Conservation (phyloP, 1,140 invertebrate species). For the Magallana ariakensis region DNA sequence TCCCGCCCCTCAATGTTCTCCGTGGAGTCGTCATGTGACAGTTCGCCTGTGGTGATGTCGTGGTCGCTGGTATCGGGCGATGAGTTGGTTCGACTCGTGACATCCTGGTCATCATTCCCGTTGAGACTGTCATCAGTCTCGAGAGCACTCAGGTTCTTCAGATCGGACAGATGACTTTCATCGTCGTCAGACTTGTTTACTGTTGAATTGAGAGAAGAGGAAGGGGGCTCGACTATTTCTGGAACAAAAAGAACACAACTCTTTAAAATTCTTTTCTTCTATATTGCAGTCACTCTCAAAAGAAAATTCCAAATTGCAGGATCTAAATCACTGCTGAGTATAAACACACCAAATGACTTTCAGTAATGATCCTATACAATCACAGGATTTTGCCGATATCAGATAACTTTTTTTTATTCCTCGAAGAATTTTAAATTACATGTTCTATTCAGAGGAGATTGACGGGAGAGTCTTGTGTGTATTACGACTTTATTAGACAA, state of each 20-base stretch:
- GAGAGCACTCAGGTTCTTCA: constrained; percentile 32
- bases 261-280: neutral
- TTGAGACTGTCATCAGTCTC: constrained; percentile 50
- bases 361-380: neutral
- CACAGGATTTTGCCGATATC: neutral
- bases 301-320: neutral
- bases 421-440: constrained; percentile 21
- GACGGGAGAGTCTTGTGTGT: neutral
- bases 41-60: constrained; percentile 62
- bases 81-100: constrained; percentile 66
- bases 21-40: constrained; percentile 69
- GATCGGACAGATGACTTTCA: constrained; percentile 2
- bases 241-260: constrained; percentile 38
- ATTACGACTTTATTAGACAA: constrained; percentile 26
- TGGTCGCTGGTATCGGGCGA: constrained; percentile 73
- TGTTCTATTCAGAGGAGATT: neutral
- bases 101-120: constrained; percentile 61
- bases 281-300: neutral
- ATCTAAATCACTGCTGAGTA: neutral
- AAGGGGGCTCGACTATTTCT: constrained; percentile 62
- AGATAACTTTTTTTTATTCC: constrained; percentile 8
- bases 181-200: constrained; percentile 21
- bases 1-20: constrained; percentile 73
- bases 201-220: constrained; percentile 45
- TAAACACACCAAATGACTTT: neutral